A percentile compares a stretch with the other conserved stretches of the same genome.
phyloP scores from a whole-genome alignment of 2,888 invertebrate genomes.

The Cyclophora albipunctata region DNA sequence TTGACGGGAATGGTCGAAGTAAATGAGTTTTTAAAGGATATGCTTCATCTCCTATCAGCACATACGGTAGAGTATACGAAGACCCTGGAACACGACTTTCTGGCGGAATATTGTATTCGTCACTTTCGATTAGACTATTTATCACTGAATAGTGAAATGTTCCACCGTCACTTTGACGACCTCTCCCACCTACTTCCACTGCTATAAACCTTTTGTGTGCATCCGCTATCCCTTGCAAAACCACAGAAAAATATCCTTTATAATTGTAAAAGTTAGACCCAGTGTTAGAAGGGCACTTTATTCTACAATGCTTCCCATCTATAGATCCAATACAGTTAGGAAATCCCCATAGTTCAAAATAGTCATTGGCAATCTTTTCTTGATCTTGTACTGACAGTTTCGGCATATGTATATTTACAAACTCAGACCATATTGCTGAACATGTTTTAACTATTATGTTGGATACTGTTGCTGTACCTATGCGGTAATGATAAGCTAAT shows the following conservation, averaged over 20 bases:
- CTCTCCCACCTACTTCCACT: neutral
- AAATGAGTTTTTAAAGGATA: neutral
- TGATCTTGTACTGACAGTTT: neutral
- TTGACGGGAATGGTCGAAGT: neutral
- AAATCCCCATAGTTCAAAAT: constrained; percentile 25
- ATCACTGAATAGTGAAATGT: neutral
- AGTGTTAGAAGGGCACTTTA: constrained; percentile 26
- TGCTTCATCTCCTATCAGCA: neutral
- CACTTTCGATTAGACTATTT: no score
- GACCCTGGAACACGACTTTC: no score
- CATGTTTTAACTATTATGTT: constrained; percentile 3
- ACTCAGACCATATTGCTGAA: constrained; percentile 3
- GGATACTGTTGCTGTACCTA: constrained; percentile 1
- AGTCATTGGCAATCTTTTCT: neutral
- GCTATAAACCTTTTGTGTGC: constrained; percentile 10
- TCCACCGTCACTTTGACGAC: neutral
- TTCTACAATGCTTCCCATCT: constrained; percentile 31
- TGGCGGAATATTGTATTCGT: no score
- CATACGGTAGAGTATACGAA: neutral
- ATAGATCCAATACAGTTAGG: constrained; percentile 31
- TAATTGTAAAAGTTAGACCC: constrained; percentile 29
- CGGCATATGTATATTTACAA: neutral
- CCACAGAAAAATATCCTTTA: constrained; percentile 33
- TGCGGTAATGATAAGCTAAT: constrained; percentile 3
- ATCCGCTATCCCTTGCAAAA: constrained; percentile 35